A percentile compares a stretch with the other conserved stretches of the same genome.
phyloP scores from a whole-genome alignment of 2,888 invertebrate genomes.

The Deilephila porcellus region DNA sequence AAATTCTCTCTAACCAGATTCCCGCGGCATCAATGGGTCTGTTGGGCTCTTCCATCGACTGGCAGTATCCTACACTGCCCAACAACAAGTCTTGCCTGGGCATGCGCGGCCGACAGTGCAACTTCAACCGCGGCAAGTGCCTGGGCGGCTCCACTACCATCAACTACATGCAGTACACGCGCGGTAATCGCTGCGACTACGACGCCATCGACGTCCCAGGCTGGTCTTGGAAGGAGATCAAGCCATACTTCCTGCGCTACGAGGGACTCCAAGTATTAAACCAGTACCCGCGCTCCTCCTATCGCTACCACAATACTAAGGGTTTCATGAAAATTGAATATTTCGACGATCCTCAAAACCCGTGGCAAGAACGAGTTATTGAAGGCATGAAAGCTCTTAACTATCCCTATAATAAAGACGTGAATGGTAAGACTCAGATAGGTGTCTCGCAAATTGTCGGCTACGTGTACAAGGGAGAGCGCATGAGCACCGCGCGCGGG shows the following conservation, averaged over 20 bases:
- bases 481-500: slow-evolving; percentile 64
- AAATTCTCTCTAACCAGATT: slow-evolving; percentile 46
- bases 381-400: slow-evolving; percentile 50
- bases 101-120: slow-evolving; percentile 51
- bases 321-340: slow-evolving; percentile 58
- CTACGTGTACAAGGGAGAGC: slow-evolving; percentile 57
- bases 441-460: slow-evolving; percentile 60
- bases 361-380: slow-evolving; percentile 59
- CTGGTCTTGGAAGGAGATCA: slow-evolving; percentile 64
- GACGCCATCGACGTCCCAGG: slow-evolving; percentile 55
- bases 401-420: slow-evolving; percentile 60
- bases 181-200: slow-evolving; percentile 63
- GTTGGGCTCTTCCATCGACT: slow-evolving; percentile 57
- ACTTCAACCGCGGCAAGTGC: slow-evolving; percentile 63
- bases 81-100: slow-evolving; percentile 66
- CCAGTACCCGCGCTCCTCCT: slow-evolving; percentile 56
- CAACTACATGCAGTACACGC: slow-evolving; percentile 70
- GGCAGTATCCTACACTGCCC: slow-evolving; percentile 60
- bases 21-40: slow-evolving; percentile 51
- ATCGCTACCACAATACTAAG: slow-evolving; percentile 61
- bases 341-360: slow-evolving; percentile 56
- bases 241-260: slow-evolving; percentile 64
- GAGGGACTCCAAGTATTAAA: slow-evolving; percentile 58
- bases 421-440: slow-evolving; percentile 63
- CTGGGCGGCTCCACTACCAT: slow-evolving; percentile 71